Evolutionary conservation across 2,113 vertebrate genomes (phyloP).

Genomic region (Micronycteris hirsuta): DNA sequence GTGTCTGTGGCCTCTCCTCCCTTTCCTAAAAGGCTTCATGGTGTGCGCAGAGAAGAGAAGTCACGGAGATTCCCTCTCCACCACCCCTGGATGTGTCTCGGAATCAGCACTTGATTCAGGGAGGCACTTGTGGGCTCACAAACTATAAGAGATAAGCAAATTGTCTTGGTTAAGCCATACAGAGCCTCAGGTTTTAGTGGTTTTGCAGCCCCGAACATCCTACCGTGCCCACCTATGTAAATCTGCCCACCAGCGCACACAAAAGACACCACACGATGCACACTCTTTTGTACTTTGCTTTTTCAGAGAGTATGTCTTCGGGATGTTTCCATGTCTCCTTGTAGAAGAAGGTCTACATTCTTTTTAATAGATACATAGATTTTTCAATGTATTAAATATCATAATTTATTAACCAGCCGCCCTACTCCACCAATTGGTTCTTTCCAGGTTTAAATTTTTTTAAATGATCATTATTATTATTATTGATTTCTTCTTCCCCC

Average conservation of each 20-base stretch:
- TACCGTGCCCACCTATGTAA: not conserved
- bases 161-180: not conserved
- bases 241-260: not conserved
- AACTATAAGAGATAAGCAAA: not conserved
- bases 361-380: not conserved
- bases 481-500: not conserved
- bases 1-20: not conserved
- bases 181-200: not conserved
- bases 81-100: not conserved
- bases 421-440: too few species aligned
- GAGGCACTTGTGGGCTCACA: not conserved
- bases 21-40: not conserved
- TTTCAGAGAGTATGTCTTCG: not conserved
- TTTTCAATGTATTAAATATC: not conserved
- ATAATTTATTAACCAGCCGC: too few species aligned
- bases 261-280: not conserved
- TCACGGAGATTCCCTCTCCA: not conserved
- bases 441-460: not conserved
- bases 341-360: not conserved
- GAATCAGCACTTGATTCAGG: not conserved
- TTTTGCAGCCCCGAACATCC: not conserved
- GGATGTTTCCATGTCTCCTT: not conserved
- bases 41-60: not conserved
- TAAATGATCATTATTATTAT: not conserved
- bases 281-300: not conserved